Evolutionary conservation across 2,113 vertebrate genomes (phyloP).

Genomic region (Speoplatyrhinus poulsoni): DNA sequence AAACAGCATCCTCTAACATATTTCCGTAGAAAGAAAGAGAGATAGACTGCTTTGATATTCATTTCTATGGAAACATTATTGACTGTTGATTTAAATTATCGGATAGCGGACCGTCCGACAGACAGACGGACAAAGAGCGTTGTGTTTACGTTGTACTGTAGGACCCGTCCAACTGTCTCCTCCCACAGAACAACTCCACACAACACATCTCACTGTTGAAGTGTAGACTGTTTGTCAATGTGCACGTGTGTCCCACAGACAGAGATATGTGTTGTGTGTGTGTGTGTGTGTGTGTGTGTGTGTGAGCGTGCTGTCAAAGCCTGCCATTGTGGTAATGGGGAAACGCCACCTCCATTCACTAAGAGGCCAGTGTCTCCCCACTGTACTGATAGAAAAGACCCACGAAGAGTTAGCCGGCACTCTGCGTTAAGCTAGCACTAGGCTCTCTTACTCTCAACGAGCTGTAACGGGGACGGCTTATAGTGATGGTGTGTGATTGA

Average conservation of each 20-base stretch:
- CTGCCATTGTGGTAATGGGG: constrained; percentile 60
- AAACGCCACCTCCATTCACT: constrained; percentile 60
- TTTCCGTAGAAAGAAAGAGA: too few relatives aligned
- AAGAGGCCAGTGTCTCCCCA: constrained; percentile 50
- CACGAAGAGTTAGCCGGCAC: constrained; percentile 35
- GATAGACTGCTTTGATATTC: too few relatives aligned
- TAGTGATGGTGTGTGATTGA: not conserved
- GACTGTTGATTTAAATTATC: not conserved
- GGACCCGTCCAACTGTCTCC: constrained; percentile 49
- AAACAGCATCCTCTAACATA: too few relatives aligned
- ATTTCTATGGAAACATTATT: not conserved
- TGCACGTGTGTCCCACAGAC: constrained; percentile 32
- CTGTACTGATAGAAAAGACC: constrained; percentile 29
- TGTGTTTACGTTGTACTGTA: constrained; percentile 55
- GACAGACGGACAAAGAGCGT: constrained; percentile 58
- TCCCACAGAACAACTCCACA: constrained; percentile 33
- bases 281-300: constrained; percentile 33
- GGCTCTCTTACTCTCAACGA: not conserved
- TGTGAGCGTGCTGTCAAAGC: constrained; percentile 52
- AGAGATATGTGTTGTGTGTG: constrained; percentile 1
- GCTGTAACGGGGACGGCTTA: not conserved
- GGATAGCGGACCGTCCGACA: constrained; percentile 8
- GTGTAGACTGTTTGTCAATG: constrained; percentile 50
- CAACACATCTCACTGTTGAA: constrained; percentile 56
- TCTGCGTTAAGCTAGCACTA: not conserved